These are phyloP conservation scores for Meloe dianella DNA, from an alignment of 2,888 invertebrate species.

Conservation along the genomic window DNA sequence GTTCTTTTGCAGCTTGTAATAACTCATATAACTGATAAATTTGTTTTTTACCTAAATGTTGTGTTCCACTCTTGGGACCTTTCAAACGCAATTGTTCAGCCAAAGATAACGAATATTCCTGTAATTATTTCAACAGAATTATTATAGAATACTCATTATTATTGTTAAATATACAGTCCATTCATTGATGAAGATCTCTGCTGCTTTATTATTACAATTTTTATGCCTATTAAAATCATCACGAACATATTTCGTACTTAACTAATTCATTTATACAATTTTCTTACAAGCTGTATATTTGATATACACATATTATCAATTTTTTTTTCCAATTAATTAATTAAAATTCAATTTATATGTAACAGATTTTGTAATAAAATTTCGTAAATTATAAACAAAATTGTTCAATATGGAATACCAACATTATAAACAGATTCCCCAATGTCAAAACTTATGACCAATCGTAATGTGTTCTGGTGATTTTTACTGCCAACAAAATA, in stretches of 20 bases:
- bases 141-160: slow-evolving; percentile 53
- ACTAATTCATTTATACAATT: slow-evolving; percentile 66
- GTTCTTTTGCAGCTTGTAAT: slow-evolving; percentile 66
- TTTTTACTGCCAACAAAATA: background rate
- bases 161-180: slow-evolving; percentile 89
- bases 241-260: slow-evolving; percentile 67
- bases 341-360: background rate
- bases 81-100: slow-evolving; percentile 69
- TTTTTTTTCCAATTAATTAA: slow-evolving; percentile 13
- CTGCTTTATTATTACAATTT: slow-evolving; percentile 71
- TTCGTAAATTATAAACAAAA: slow-evolving; percentile 4
- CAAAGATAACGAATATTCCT: slow-evolving; percentile 70
- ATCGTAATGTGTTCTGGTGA: background rate
- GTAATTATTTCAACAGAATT: slow-evolving; percentile 16
- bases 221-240: slow-evolving; percentile 86
- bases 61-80: slow-evolving; percentile 63
- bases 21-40: slow-evolving; percentile 84
- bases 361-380: too few relatives aligned
- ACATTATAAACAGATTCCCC: background rate
- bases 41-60: slow-evolving; percentile 77
- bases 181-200: slow-evolving; percentile 80
- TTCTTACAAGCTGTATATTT: slow-evolving; percentile 62
- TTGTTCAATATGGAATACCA: slow-evolving; percentile 14
- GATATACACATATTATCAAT: slow-evolving; percentile 33
- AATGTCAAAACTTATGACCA: background rate